These are phyloP conservation scores for Panulirus ornatus DNA, from an alignment of 1,140 invertebrate genomes.

Conservation along the genomic window DNA sequence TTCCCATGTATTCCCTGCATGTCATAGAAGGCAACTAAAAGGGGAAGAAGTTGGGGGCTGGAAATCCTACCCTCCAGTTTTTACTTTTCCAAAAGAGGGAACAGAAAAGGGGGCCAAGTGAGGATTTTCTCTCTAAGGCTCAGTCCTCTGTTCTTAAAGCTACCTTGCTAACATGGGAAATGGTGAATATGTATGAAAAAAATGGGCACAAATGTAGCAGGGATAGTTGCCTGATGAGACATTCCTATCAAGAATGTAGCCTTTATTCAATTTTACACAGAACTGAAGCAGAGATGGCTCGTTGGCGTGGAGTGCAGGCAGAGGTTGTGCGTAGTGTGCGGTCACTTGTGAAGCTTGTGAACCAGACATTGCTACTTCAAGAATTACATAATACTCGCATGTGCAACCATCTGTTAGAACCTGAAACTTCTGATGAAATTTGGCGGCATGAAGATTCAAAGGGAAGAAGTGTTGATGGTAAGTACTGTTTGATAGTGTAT, in stretches of 20 bases:
- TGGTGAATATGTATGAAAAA: too few relatives aligned
- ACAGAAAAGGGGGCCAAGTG: too few relatives aligned
- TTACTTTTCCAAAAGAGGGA: too few relatives aligned
- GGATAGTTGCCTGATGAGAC: too few relatives aligned
- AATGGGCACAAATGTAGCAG: too few relatives aligned
- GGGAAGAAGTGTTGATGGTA: slow-evolving; percentile 56
- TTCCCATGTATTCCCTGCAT: too few relatives aligned
- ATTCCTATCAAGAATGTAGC: background rate
- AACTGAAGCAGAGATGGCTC: slow-evolving; percentile 74
- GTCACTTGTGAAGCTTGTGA: slow-evolving; percentile 84
- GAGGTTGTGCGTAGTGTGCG: slow-evolving; percentile 81
- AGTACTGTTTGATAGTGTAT: background rate
- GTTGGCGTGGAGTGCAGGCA: slow-evolving; percentile 81
- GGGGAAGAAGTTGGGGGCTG: too few relatives aligned
- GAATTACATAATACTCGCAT: slow-evolving; percentile 85
- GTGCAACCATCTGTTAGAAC: slow-evolving; percentile 85
- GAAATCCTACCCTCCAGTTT: too few relatives aligned
- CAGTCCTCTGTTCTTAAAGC: too few relatives aligned
- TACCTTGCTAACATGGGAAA: too few relatives aligned
- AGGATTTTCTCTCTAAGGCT: too few relatives aligned
- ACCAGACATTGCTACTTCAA: slow-evolving; percentile 86
- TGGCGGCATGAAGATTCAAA: slow-evolving; percentile 77
- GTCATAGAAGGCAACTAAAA: too few relatives aligned
- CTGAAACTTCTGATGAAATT: slow-evolving; percentile 83
- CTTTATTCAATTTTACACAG: slow-evolving; percentile 38